Evolutionary conservation across 2,888 invertebrate genomes (phyloP).

Genomic region (Branchipolynoe longqiensis): DNA sequence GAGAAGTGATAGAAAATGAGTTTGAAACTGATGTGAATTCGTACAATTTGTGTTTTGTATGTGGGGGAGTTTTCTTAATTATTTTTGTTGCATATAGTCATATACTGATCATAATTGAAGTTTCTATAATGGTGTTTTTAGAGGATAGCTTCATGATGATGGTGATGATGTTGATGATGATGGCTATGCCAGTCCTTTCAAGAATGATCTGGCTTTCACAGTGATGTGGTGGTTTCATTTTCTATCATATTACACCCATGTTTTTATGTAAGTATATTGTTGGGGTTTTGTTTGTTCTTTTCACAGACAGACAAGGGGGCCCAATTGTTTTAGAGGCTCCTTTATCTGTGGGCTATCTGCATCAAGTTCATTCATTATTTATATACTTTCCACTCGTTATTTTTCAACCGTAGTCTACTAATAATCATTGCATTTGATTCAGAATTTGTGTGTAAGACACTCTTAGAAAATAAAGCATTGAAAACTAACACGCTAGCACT

Average conservation of each 20-base stretch:
- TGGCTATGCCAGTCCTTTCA: conserved; percentile 56
- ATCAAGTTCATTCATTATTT: conserved; percentile 50
- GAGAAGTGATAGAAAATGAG: neutral
- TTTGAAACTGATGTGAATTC: conserved; percentile 63
- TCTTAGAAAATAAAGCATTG: conserved; percentile 60
- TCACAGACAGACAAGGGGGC: conserved; percentile 43
- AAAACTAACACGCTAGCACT: conserved; percentile 56
- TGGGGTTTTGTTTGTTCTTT: too few relatives aligned
- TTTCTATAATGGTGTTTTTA: conserved; percentile 76
- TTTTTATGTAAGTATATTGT: conserved; percentile 51
- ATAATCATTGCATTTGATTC: conserved; percentile 56
- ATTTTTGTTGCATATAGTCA: conserved; percentile 73
- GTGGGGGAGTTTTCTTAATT: conserved; percentile 75
- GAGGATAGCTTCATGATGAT: conserved; percentile 62
- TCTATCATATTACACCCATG: conserved; percentile 35
- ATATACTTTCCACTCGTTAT: conserved; percentile 55
- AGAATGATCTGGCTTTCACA: conserved; percentile 43
- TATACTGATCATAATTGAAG: conserved; percentile 71
- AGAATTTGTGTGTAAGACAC: conserved; percentile 55
- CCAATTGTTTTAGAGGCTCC: conserved; percentile 48
- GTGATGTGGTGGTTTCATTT: conserved; percentile 51
- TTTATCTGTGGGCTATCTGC: conserved; percentile 46
- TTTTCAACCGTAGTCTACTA: conserved; percentile 52
- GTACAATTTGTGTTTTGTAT: conserved; percentile 74
- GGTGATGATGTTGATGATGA: neutral